Base-by-base conservation (phyloP, 2,888 invertebrate species). In the Congeria kusceri region DNA sequence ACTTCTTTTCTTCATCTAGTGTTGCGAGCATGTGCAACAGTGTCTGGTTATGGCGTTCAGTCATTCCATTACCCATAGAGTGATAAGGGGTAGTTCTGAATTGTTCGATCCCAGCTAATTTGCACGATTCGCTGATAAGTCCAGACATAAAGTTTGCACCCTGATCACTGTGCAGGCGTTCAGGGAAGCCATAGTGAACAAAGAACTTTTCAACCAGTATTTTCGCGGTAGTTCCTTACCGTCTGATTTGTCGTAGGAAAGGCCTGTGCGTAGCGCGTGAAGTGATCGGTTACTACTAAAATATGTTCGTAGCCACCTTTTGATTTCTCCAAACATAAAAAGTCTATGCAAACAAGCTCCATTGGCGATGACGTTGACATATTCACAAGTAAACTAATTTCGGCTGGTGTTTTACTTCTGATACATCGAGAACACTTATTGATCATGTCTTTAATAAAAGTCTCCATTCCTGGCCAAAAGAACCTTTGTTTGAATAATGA, bases 11-110 rank as follows among this genome's bases (percentile, higher is more conserved):
- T 18, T 62, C 47, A 15, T 62, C 53, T 5, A 77, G 53, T 11
- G 74, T 74, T 0, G 62, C 73, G 0, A 80, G 57, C 74, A 77
- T 77, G 18, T 65, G 46, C 5, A 69, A 29, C 3, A 81, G 46
- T 4, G 77, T 81, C 0, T 56, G 57, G 56, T 80, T 77, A 32
- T 69, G 78, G 4, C 75, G 29, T 62, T 83, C 80, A 28, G 46
- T 46, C 47, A 65, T 32, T 1, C 83, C 83, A 67, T 80, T 83
- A 1, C 80, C 80, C 67, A 70, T 72, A 1, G 83, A 74, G 59
- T 82, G 77, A 23, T 77, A 82, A 27, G 72, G 71, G 29, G 77
- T 77, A 3, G 77, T 77, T n/a, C 74, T 29, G 4, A 64, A 68
- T 44, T 79, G 78, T 9, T 39, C 46, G 25, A 71, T 76, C 5